Percentiles rank a stretch among this genome's conserved stretches.
phyloP scores from a whole-genome alignment of 2,113 vertebrate species.

The Gila orcuttii region DNA sequence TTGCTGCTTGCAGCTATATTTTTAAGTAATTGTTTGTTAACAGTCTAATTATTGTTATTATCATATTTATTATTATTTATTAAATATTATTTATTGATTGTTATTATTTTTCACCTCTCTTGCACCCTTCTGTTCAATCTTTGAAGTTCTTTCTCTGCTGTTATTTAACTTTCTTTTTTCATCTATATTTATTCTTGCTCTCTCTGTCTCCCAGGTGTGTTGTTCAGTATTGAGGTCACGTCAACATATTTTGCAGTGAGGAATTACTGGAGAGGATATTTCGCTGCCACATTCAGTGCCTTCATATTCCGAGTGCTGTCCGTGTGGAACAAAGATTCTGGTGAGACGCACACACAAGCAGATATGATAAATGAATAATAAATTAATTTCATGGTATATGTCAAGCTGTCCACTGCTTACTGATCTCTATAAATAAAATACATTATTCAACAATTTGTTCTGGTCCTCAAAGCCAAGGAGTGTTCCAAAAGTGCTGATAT shows the following conservation, averaged over 20 bases:
- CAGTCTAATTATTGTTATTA: not conserved
- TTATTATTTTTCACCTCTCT: not conserved
- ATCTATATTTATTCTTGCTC: conserved; percentile 41
- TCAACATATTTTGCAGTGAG: conserved; percentile 98
- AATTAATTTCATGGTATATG: conserved; percentile 6
- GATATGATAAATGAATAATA: conserved; percentile 38
- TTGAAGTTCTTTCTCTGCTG: not conserved
- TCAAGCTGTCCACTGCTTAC: not conserved
- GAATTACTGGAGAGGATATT: conserved; percentile 99
- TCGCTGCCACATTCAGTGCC: conserved; percentile 96
- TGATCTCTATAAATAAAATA: not conserved
- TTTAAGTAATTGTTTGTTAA: not conserved
- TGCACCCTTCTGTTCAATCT: not conserved
- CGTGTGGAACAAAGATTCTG: conserved; percentile 98
- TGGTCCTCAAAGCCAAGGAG: not conserved
- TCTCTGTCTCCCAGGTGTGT: conserved; percentile 66
- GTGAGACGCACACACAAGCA: conserved; percentile 70
- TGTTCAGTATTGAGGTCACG: conserved; percentile 97
- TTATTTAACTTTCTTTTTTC: conserved; percentile 51
- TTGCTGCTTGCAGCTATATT: not conserved
- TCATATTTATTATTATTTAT: not conserved
- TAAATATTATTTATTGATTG: not conserved
- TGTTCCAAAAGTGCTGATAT: not conserved
- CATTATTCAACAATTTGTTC: not conserved
- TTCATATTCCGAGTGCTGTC: conserved; percentile 98